These are phyloP conservation scores for Parelbella ahira DNA, from an alignment of 2,888 invertebrate genomes.

Conservation along the genomic window DNA sequence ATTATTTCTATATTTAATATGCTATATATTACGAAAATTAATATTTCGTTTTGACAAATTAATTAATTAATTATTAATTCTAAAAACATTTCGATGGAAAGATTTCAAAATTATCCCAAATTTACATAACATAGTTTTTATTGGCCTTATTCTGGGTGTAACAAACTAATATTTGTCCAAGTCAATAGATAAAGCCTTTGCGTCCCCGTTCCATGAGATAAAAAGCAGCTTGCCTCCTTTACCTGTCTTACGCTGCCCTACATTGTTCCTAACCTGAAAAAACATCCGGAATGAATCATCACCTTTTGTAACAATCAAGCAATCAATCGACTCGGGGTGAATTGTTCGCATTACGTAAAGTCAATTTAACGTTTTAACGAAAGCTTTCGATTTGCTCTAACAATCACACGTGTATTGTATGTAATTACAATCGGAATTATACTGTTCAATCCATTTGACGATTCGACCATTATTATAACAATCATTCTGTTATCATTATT, in stretches of 20 bases:
- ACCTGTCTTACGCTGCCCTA: constrained; percentile 48
- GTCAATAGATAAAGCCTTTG: constrained; percentile 32
- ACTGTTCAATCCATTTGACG: too few relatives aligned
- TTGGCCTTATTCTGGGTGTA: background rate
- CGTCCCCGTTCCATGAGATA: constrained; percentile 44
- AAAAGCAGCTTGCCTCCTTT: constrained; percentile 32
- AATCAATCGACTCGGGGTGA: constrained; percentile 1
- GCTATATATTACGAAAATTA: too few relatives aligned
- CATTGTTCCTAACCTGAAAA: constrained; percentile 54
- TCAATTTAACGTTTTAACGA: constrained; percentile 27
- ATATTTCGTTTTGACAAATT: too few relatives aligned
- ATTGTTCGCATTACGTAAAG: constrained; percentile 34
- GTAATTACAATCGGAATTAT: constrained; percentile 8
- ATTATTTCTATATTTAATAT: too few relatives aligned
- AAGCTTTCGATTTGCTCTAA: constrained; percentile 24
- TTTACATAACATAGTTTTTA: constrained; percentile 1
- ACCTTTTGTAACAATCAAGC: constrained; percentile 29
- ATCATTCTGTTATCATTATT: constrained; percentile 9
- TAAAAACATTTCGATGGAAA: too few relatives aligned
- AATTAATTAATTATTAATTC: too few relatives aligned
- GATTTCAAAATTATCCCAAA: too few relatives aligned
- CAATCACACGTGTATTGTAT: too few relatives aligned
- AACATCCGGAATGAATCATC: constrained; percentile 54
- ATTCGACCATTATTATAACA: too few relatives aligned
- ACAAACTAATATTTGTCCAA: constrained; percentile 20